A percentile compares a stretch with the other conserved stretches of the same genome.
These are phyloP conservation scores for Amphipyra berbera DNA, from an alignment of 2,888 invertebrate species.

Conservation along the genomic window DNA sequence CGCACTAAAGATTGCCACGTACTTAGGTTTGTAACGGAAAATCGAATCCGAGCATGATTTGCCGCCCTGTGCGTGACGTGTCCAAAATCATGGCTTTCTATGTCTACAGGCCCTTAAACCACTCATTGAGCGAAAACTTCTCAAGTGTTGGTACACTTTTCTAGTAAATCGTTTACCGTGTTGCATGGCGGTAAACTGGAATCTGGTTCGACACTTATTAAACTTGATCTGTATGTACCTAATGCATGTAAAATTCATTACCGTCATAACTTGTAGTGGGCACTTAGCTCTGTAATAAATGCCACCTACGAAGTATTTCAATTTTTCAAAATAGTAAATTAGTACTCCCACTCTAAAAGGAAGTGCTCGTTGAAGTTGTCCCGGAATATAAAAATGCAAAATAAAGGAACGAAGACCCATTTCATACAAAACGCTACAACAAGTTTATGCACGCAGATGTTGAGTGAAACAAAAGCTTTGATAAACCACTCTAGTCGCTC, in stretches of 20 bases:
- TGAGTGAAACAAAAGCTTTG: too few relatives aligned
- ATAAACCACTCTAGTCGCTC: too few relatives aligned
- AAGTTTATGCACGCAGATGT: too few relatives aligned
- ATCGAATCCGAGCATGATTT: conserved; percentile 1
- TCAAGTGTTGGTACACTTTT: conserved; percentile 1
- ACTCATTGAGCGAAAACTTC: background rate
- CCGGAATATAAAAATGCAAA: background rate
- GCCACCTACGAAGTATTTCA: background rate
- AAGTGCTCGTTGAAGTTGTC: conserved; percentile 1
- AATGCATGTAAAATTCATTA: conserved; percentile 14
- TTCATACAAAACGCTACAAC: too few relatives aligned
- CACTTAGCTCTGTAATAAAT: conserved; percentile 18
- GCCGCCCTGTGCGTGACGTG: background rate
- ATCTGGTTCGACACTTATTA: conserved; percentile 21
- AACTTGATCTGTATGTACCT: conserved; percentile 13
- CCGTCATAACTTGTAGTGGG: conserved; percentile 12
- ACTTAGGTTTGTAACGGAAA: background rate
- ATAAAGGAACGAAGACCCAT: too few relatives aligned
- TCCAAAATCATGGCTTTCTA: conserved; percentile 19
- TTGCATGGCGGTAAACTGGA: conserved; percentile 16
- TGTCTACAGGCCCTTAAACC: background rate
- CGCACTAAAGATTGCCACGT: too few relatives aligned
- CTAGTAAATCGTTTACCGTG: conserved; percentile 7
- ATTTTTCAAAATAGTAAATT: conserved; percentile 5
- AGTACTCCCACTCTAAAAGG: conserved; percentile 1